phyloP scores from a whole-genome alignment of 2,888 invertebrate genomes.

The Yponomeuta sedellus region DNA sequence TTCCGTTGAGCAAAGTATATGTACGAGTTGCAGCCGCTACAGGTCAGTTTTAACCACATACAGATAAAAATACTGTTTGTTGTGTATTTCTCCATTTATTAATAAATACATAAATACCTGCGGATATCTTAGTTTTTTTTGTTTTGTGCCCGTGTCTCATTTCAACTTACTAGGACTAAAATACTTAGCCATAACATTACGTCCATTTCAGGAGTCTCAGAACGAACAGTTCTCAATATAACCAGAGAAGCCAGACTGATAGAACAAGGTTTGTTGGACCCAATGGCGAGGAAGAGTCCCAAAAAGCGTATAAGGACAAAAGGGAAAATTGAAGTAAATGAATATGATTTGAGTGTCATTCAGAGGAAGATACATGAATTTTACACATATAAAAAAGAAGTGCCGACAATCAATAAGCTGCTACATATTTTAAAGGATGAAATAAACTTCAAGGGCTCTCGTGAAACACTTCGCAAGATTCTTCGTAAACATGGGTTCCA shows the following conservation, averaged over 20 bases:
- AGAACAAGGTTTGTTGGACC: constrained; percentile 64
- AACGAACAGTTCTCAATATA: constrained; percentile 63
- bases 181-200: neutral
- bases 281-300: constrained; percentile 57
- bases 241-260: constrained; percentile 65
- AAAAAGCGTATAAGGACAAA: constrained; percentile 64
- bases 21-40: constrained; percentile 66
- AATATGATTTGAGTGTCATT: constrained; percentile 64
- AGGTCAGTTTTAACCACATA: constrained; percentile 36
- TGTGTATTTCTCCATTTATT: neutral
- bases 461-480: constrained; percentile 64
- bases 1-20: constrained; percentile 67
- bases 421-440: constrained; percentile 64
- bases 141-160: too few species aligned
- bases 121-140: neutral
- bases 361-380: constrained; percentile 67
- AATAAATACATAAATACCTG: neutral
- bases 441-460: constrained; percentile 65
- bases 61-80: neutral
- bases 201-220: constrained; percentile 56
- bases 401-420: constrained; percentile 65
- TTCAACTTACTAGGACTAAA: neutral
- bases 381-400: constrained; percentile 67
- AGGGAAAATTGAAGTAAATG: constrained; percentile 66
- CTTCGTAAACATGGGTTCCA: constrained; percentile 67